phyloP scores from a whole-genome alignment of 2,888 invertebrate genomes.

The Malachius bipustulatus region DNA sequence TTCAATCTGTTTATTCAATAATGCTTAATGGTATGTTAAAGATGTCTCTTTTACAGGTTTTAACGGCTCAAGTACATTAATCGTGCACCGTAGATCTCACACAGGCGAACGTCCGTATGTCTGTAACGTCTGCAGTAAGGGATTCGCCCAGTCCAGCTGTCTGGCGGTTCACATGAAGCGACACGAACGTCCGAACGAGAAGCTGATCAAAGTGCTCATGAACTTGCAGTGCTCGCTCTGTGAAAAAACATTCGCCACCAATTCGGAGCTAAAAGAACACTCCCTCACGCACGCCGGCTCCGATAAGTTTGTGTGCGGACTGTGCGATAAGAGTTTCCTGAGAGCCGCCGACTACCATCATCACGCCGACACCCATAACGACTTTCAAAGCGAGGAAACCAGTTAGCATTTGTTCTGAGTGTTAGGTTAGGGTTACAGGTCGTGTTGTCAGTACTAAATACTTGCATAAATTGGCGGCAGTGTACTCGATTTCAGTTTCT shows the following conservation, averaged over 20 bases:
- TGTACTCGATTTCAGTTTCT: too few species aligned
- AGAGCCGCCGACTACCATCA: too few species aligned
- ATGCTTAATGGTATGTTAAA: slow-evolving; percentile 7
- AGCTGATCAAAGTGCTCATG: neutral
- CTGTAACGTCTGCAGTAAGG: slow-evolving; percentile 32
- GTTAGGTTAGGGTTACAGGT: too few species aligned
- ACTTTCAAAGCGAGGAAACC: too few species aligned
- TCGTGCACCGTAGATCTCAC: slow-evolving; percentile 33
- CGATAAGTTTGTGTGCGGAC: neutral
- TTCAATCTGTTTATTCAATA: too few species aligned
- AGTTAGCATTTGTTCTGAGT: too few species aligned
- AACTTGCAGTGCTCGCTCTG: slow-evolving; percentile 27
- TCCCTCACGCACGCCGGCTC: slow-evolving; percentile 15
- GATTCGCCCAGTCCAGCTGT: slow-evolving; percentile 36
- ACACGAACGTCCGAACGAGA: slow-evolving; percentile 31
- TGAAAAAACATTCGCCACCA: slow-evolving; percentile 28
- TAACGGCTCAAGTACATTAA: slow-evolving; percentile 35
- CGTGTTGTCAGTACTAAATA: too few species aligned
- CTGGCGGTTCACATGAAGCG: slow-evolving; percentile 35
- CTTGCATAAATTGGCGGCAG: too few species aligned
- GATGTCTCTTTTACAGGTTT: slow-evolving; percentile 33
- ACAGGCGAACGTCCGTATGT: slow-evolving; percentile 36
- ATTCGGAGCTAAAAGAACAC: slow-evolving; percentile 28
- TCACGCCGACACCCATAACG: too few species aligned
- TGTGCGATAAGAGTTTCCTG: too few species aligned